A percentile compares a stretch with the other conserved stretches of the same genome.
These are phyloP conservation scores for Trachurus trachurus DNA, from an alignment of 2,797 vertebrate species.

Conservation along the genomic window DNA sequence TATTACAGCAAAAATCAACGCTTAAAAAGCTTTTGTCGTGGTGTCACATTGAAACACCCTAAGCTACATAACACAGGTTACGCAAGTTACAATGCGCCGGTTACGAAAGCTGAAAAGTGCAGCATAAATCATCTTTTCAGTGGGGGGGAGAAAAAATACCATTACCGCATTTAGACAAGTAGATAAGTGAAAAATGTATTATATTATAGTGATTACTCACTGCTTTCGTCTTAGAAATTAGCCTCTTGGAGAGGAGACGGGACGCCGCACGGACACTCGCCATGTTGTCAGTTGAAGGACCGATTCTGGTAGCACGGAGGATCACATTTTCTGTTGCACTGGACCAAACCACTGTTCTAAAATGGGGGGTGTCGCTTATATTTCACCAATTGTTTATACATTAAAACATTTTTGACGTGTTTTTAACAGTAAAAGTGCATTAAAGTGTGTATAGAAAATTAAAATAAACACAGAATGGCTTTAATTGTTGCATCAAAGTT, in stretches of 20 bases:
- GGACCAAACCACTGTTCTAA: slow-evolving; percentile 59
- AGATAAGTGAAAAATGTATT: fast-evolving
- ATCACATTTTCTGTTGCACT: slow-evolving; percentile 28
- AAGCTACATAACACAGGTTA: slow-evolving; percentile 74
- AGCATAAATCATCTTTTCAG: neutral
- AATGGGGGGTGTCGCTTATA: neutral
- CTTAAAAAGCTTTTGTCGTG: neutral
- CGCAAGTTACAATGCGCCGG: slow-evolving; percentile 56
- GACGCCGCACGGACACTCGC: slow-evolving; percentile 73
- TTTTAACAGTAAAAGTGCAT: fast-evolving
- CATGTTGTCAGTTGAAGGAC: slow-evolving; percentile 66
- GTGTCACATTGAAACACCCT: slow-evolving; percentile 77
- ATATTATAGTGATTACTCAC: slow-evolving; percentile 53
- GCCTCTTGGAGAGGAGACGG: slow-evolving; percentile 71
- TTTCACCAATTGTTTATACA: neutral
- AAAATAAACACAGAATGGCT: fast-evolving
- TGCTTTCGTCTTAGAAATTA: slow-evolving; percentile 54
- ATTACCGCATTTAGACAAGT: fast-evolving
- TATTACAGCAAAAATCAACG: neutral
- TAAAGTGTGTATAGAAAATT: fast-evolving
- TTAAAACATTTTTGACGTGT: fast-evolving
- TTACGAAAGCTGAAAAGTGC: slow-evolving; percentile 62
- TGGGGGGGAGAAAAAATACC: neutral
- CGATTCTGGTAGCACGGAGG: neutral
- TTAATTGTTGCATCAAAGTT: fast-evolving